Evolutionary conservation across 2,797 vertebrate genomes (phyloP), one percentile per base, ranked within the genome.

Genomic region (Brachymystax lenok): DNA sequence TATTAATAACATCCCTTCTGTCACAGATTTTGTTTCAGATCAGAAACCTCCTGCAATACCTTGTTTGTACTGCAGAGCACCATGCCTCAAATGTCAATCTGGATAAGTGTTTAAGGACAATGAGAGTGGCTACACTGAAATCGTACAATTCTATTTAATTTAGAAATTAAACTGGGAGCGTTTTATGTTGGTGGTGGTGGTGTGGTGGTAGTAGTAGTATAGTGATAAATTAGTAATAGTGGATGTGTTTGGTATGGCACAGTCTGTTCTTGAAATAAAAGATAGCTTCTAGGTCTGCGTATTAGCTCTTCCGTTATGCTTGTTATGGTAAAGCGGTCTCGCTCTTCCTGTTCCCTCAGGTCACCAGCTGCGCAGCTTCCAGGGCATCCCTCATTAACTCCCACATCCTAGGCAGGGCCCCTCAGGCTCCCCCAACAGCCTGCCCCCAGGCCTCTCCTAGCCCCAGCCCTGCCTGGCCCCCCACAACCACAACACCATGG

Each of bases 11-110:
- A 7, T 69, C 67, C 84, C 80, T 82, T 91, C 84, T 92, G 88
- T 83, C 77, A 51, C 86, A 93, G 92, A 92, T 93, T 80, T 80
- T 88, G 83, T 92, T 91, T 86, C 92, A 93, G 87, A 93, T 93
- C 50, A 87, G 84, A 81, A 93, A 92, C 79, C 91, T 93, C 77
- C 88, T 93, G 30, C 73, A 91, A 85, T 46, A 75, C 81, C 56
- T 84, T 88, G 1, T 90, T 92, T n/a, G 71, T 92, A 67, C 90
- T 89, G 16, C 90, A 88, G 77, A 88, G 84, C 82, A 83, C 80
- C 2, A 82, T 90, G 0, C 90, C 69, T 90, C 89, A n/a, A 90
- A 92, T 74, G 82, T 93, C 1, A 91, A 93, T 83, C 84, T 92
- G 63, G 92, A 91, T 93, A 82, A 87, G 90, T 73, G 8, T 24